phyloP scores from a whole-genome alignment of 2,888 invertebrate genomes.

The Acanthosoma haemorrhoidale region DNA sequence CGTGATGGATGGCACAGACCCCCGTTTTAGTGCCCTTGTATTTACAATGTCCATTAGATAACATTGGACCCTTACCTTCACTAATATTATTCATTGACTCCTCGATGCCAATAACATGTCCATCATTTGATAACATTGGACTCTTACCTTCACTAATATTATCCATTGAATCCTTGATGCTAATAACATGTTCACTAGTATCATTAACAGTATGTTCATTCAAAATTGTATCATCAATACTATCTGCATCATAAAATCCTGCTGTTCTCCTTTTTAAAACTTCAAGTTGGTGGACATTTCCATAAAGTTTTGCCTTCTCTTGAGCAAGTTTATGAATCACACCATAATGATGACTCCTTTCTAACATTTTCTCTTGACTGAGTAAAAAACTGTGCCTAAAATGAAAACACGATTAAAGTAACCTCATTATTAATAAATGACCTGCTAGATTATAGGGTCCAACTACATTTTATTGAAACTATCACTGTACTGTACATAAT shows the following conservation, averaged over 20 bases:
- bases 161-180: neutral
- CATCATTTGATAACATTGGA: neutral
- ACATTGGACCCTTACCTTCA: too few relatives aligned
- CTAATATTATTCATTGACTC: neutral
- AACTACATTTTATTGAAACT: too few relatives aligned
- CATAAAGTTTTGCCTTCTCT: conserved; percentile 36
- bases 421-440: too few relatives aligned
- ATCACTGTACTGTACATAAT: too few relatives aligned
- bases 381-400: conserved; percentile 10
- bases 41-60: neutral
- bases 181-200: neutral
- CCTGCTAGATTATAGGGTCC: too few relatives aligned
- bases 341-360: conserved; percentile 32
- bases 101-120: neutral
- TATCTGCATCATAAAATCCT: conserved; percentile 27
- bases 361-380: conserved; percentile 32
- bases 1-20: neutral
- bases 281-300: conserved; percentile 35
- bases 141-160: neutral
- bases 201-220: neutral
- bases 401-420: too few relatives aligned
- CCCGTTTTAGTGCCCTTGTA: neutral
- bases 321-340: conserved; percentile 32
- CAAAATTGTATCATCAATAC: neutral
- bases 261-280: conserved; percentile 32